A percentile compares a stretch with the other conserved stretches of the same genome.
Conservation (phyloP, 1,140 invertebrate species). For the Drosophila nannoptera region DNA sequence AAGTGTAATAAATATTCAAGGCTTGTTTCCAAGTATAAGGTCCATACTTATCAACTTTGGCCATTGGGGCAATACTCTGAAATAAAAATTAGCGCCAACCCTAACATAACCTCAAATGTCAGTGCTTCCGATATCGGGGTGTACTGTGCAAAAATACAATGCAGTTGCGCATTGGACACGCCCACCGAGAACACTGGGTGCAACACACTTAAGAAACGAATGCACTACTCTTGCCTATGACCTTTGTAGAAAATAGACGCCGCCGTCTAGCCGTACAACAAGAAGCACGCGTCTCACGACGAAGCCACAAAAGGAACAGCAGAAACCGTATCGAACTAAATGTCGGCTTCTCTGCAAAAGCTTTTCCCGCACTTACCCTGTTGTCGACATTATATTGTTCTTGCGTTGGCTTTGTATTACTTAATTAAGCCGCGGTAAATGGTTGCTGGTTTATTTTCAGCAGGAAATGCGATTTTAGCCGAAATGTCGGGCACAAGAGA, state of each 20-base stretch:
- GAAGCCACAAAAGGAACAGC: conserved; percentile 65
- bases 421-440: conserved; percentile 41
- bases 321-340: not conserved
- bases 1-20: conserved; percentile 19
- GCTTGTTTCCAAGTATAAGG: conserved; percentile 50
- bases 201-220: not conserved
- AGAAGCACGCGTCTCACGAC: conserved; percentile 70
- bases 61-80: conserved; percentile 20
- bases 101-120: conserved; percentile 68
- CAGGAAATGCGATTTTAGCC: conserved; percentile 57
- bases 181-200: conserved; percentile 30
- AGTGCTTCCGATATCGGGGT: conserved; percentile 16
- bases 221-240: conserved; percentile 2
- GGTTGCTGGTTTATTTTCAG: conserved; percentile 41
- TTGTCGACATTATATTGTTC: conserved; percentile 60
- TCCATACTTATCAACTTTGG: conserved; percentile 43
- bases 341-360: not conserved
- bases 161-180: conserved; percentile 62
- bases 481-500: conserved; percentile 40
- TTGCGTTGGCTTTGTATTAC: conserved; percentile 30
- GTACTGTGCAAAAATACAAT: conserved; percentile 48
- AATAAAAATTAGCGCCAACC: conserved; percentile 49
- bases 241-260: conserved; percentile 63
- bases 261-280: conserved; percentile 22
- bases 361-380: conserved; percentile 50